Base-by-base conservation (phyloP, 2,797 vertebrate species). In the Echiichthys vipera region DNA sequence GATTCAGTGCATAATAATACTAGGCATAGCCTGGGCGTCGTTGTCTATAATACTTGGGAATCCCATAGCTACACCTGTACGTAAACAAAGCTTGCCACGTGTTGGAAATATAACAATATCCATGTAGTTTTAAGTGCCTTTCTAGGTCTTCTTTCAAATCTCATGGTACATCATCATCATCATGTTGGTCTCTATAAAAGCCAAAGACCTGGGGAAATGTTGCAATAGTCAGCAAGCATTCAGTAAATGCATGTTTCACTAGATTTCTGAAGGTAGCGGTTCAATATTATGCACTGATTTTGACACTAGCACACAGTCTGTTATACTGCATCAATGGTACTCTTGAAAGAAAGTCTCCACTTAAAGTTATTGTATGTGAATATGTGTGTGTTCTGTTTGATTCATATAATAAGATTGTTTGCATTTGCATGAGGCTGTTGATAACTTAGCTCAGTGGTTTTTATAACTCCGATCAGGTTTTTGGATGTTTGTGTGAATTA, bases 101-200 rank as follows among this genome's bases (percentile, higher is more conserved):
- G 72, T 73, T 65, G 66, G 47, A 75, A 78, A 78, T 69, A 78
- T 74, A 68, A 46, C 4, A 66, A 64, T 81, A 78, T 73, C 71
- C 50, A 72, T 78, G 70, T 89, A 89, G 91, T 85, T 88, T 80
- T 67, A 93, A 93, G 91, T 94, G 92, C 92, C 92, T 93, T 87
- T 90, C 45, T 68, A 81, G 80, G 86, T 81, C 43, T 80, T 73
- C 34, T 66, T 71, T 77, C 80, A 57, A 61, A 37, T 58, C 29
- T 80, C 47, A 67, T 43, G 0, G 46, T 65, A 42, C 49, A 42
- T 72, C 36, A 13, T 36, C 36, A 17, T 51, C 40, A 20, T 56
- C 62, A 32, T 22, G 42, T 75, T 40, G 40, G 76, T 79, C 71
- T 80, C 71, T 70, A 18, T 80, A 36, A 25, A 79, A 86, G 83